Evolutionary conservation across 2,797 vertebrate species (phyloP).

Genomic region (Argya squamiceps): DNA sequence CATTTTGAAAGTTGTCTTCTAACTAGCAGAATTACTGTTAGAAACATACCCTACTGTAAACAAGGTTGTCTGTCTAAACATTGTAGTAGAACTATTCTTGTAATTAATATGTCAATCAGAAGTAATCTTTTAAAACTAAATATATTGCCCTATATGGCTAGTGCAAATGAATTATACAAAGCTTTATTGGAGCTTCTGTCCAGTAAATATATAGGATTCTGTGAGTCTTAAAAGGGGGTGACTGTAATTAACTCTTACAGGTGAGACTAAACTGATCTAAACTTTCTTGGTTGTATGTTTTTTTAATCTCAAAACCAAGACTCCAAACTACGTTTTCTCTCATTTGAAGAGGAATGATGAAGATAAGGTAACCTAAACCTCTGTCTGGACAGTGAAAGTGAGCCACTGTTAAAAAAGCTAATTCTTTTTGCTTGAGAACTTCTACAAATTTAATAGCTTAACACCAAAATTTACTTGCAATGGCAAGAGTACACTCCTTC

Average conservation of each 20-base stretch:
- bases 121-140: neutral
- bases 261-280: neutral
- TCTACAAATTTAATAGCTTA: neutral
- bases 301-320: neutral
- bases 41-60: neutral
- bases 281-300: neutral
- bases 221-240: neutral
- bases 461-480: neutral
- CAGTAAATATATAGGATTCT: neutral
- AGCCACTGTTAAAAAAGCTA: neutral
- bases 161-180: neutral
- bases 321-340: neutral
- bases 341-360: neutral
- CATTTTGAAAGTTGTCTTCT: neutral
- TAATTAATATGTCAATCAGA: neutral
- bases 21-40: neutral
- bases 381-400: neutral
- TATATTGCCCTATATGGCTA: neutral
- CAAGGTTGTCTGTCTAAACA: neutral
- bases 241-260: neutral
- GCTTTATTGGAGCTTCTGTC: neutral
- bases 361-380: neutral
- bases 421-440: neutral
- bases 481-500: neutral
- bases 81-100: neutral